These are phyloP conservation scores for Erinaceus europaeus DNA, from an alignment of 2,113 vertebrate genomes.

Conservation along the genomic window DNA sequence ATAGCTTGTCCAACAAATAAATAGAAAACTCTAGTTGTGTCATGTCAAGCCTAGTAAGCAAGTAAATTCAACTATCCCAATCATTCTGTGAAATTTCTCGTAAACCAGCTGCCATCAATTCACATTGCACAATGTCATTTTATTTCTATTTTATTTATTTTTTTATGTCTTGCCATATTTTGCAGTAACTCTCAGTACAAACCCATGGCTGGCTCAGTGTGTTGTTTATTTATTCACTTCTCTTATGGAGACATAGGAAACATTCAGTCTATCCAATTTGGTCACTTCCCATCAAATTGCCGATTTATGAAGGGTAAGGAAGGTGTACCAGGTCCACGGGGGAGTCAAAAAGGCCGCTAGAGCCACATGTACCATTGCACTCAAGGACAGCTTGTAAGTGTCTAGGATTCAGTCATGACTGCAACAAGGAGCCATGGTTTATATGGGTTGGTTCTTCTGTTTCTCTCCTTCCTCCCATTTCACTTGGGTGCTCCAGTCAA, in stretches of 20 bases:
- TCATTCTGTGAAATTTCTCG: conserved; percentile 27
- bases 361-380: not conserved
- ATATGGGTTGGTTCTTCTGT: no score
- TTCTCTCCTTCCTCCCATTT: no score
- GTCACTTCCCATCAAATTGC: not conserved
- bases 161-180: not conserved
- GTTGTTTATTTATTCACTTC: not conserved
- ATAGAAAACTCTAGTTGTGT: not conserved
- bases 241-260: not conserved
- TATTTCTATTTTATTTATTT: no score
- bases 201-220: not conserved
- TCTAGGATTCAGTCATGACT: not conserved
- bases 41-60: not conserved
- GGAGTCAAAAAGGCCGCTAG: not conserved
- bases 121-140: not conserved
- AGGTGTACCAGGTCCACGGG: not conserved
- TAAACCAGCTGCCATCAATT: not conserved
- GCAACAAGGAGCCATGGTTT: no score
- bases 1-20: conserved; percentile 27
- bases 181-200: not conserved
- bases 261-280: not conserved
- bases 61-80: not conserved
- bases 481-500: no score
- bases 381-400: not conserved
- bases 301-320: not conserved